Evolutionary conservation across 2,113 vertebrate genomes (phyloP).

Genomic region (Accipiter virgatus): DNA sequence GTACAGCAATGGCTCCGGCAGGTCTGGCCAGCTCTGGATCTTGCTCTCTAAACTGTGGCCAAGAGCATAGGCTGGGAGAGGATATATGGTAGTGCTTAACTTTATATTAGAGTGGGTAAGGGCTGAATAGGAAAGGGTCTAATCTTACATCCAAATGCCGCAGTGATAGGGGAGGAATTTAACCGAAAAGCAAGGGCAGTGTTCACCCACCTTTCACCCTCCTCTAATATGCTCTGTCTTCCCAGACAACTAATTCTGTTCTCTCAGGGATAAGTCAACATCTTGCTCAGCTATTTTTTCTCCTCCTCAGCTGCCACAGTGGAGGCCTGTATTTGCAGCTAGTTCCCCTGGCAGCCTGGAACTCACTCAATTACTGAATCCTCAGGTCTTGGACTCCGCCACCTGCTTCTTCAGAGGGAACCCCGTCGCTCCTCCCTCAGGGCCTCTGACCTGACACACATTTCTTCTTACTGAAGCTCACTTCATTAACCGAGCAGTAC

Average conservation of each 20-base stretch:
- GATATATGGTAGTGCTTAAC: background rate
- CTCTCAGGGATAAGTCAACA: slow-evolving; percentile 6
- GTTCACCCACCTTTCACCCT: slow-evolving; percentile 3
- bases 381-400: background rate
- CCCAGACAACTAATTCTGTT: slow-evolving; percentile 10
- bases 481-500: background rate
- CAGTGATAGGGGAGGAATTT: background rate
- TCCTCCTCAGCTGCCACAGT: background rate
- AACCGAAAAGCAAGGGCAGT: background rate
- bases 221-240: background rate
- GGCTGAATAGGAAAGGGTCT: background rate
- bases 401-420: slow-evolving; percentile 17
- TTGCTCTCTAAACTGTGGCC: background rate
- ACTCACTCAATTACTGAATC: slow-evolving; percentile 3
- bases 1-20: background rate
- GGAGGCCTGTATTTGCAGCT: background rate
- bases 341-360: background rate
- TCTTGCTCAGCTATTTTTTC: slow-evolving; percentile 25
- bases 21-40: background rate
- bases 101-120: background rate
- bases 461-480: background rate
- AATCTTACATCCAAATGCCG: background rate
- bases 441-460: slow-evolving; percentile 12
- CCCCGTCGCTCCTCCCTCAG: background rate
- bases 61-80: background rate